These are phyloP conservation scores for Anhinga rufa DNA, from an alignment of 2,113 vertebrate species.

Conservation along the genomic window DNA sequence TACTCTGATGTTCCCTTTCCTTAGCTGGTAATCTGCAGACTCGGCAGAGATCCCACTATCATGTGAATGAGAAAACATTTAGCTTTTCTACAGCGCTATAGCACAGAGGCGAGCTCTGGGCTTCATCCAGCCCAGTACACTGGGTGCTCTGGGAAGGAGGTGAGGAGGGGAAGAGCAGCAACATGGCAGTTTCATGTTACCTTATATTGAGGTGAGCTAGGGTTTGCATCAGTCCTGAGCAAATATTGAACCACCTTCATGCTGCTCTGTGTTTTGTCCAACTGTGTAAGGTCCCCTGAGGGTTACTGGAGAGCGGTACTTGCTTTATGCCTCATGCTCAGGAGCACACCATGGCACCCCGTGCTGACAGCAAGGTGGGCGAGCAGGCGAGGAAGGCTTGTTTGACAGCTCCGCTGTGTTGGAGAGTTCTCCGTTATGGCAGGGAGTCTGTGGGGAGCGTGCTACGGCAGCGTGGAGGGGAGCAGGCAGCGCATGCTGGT, in stretches of 20 bases:
- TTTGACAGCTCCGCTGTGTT: neutral
- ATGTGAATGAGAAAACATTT: neutral
- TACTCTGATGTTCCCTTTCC: neutral
- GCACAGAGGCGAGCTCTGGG: neutral
- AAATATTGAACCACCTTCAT: rapidly evolving
- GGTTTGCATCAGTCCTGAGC: neutral
- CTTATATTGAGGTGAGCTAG: neutral
- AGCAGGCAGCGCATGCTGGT: neutral
- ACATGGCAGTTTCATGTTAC: neutral
- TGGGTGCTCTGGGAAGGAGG: neutral
- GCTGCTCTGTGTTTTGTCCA: neutral
- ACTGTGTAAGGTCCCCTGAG: neutral
- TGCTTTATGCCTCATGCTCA: rapidly evolving
- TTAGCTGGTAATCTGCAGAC: neutral
- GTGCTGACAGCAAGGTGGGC: neutral
- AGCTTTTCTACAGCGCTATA: neutral
- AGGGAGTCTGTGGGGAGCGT: neutral
- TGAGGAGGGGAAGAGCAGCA: neutral
- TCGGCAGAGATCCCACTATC: neutral
- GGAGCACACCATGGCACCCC: neutral
- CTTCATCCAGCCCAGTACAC: rapidly evolving
- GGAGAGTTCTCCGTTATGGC: neutral
- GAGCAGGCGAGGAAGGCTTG: neutral
- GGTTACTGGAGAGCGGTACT: neutral
- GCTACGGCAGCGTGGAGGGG: neutral